Conservation (phyloP, 2,113 vertebrate species). For the Axis porcinus region DNA sequence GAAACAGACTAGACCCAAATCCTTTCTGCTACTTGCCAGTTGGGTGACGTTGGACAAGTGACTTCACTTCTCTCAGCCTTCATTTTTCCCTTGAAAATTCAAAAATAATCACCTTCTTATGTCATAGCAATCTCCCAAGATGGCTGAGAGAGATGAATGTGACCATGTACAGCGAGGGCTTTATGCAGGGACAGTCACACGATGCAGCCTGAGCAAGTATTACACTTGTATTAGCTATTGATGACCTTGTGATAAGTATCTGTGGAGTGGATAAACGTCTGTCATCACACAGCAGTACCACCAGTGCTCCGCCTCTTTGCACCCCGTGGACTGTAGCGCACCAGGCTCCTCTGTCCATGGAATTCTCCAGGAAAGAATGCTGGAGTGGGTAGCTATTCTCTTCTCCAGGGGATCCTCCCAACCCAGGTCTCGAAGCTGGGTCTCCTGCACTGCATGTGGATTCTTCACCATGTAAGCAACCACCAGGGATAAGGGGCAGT, state of each 20-base stretch:
- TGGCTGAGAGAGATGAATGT: neutral
- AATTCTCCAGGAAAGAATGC: neutral
- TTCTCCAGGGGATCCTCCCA: neutral
- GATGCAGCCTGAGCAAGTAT: neutral
- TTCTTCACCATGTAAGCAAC: neutral
- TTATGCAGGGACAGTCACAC: neutral
- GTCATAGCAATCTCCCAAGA: neutral
- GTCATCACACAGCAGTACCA: neutral
- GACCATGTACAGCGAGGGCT: too few relatives aligned
- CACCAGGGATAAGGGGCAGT: neutral
- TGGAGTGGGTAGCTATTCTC: neutral
- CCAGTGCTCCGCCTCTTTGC: neutral
- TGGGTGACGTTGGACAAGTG: neutral
- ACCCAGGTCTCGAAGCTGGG: neutral
- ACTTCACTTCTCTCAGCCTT: neutral
- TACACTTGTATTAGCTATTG: neutral
- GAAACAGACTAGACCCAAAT: neutral
- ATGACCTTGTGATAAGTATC: neutral
- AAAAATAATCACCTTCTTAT: neutral
- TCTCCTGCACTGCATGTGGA: neutral
- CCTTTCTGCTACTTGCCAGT: neutral
- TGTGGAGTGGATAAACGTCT: neutral
- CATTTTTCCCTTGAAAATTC: neutral
- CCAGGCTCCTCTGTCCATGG: neutral
- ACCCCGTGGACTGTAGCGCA: neutral